Evolutionary conservation across 2,888 invertebrate genomes (phyloP).

Genomic region (Pediacus dermestoides): DNA sequence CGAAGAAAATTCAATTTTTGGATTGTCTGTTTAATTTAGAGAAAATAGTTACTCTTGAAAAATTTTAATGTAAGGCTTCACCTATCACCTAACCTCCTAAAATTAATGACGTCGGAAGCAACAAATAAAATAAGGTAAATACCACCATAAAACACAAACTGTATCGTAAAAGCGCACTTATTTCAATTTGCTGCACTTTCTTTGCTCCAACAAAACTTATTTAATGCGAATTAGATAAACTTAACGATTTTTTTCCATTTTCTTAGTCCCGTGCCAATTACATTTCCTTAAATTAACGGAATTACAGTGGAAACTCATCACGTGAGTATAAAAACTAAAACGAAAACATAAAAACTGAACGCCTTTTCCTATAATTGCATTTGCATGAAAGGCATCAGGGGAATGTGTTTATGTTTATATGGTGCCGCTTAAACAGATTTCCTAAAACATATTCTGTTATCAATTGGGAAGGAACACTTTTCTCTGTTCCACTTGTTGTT

Average conservation of each 20-base stretch:
- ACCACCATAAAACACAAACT: too few relatives aligned
- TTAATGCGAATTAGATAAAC: constrained; percentile 11
- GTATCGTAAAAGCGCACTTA: too few relatives aligned
- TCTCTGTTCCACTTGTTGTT: constrained; percentile 3
- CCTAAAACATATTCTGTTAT: constrained; percentile 11
- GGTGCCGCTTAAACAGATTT: constrained; percentile 13
- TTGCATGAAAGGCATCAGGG: constrained; percentile 14
- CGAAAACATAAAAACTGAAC: constrained; percentile 10
- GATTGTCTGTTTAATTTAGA: too few relatives aligned
- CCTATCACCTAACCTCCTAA: too few relatives aligned
- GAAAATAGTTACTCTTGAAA: too few relatives aligned
- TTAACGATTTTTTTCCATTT: too few relatives aligned
- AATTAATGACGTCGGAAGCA: too few relatives aligned
- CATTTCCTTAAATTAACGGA: constrained; percentile 15
- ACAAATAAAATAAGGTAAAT: too few relatives aligned
- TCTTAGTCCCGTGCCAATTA: too few relatives aligned
- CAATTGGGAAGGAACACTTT: constrained; percentile 9
- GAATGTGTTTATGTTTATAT: too few relatives aligned
- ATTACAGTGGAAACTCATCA: constrained; percentile 11
- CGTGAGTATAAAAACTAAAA: constrained; percentile 12
- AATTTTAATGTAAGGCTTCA: too few relatives aligned
- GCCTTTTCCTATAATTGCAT: constrained; percentile 19
- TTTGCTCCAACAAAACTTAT: constrained; percentile 3
- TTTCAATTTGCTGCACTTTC: constrained; percentile 5
- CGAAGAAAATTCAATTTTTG: too few relatives aligned